phyloP scores from a whole-genome alignment of 2,888 invertebrate species.

The Perizoma affinitatum region DNA sequence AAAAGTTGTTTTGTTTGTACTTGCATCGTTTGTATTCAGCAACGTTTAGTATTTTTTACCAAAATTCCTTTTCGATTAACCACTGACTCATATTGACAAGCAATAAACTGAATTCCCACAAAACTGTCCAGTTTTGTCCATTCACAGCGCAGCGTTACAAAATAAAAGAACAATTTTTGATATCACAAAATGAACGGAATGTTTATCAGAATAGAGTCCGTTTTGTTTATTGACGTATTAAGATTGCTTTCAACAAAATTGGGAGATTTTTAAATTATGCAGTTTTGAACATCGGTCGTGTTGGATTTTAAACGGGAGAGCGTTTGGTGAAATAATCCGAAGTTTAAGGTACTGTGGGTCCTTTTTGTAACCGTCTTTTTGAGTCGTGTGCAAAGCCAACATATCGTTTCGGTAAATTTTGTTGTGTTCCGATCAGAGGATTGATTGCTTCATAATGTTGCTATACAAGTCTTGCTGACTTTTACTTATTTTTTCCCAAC shows the following conservation, averaged over 20 bases:
- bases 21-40: no score
- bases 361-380: conserved; percentile 3
- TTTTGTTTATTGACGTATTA: conserved; percentile 19
- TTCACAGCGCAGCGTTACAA: conserved; percentile 26
- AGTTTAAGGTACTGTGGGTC: conserved; percentile 6
- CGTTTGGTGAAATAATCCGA: conserved; percentile 39
- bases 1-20: no score
- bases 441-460: no score
- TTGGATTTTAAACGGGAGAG: conserved; percentile 34
- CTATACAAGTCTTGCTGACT: no score
- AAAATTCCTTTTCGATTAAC: conserved; percentile 22
- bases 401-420: no score
- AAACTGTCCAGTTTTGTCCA: conserved; percentile 29
- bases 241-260: conserved; percentile 30
- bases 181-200: conserved; percentile 22
- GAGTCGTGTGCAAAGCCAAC: no score
- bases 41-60: not conserved
- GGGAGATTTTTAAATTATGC: conserved; percentile 42
- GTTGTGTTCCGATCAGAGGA: no score
- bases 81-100: conserved; percentile 27
- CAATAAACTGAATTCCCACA: conserved; percentile 30
- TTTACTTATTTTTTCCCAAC: no score
- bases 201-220: conserved; percentile 10
- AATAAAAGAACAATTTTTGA: conserved; percentile 26
- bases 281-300: conserved; percentile 34